Evolutionary conservation across 2,888 invertebrate genomes (phyloP).

Genomic region (Thecocarcelia acutangulata): DNA sequence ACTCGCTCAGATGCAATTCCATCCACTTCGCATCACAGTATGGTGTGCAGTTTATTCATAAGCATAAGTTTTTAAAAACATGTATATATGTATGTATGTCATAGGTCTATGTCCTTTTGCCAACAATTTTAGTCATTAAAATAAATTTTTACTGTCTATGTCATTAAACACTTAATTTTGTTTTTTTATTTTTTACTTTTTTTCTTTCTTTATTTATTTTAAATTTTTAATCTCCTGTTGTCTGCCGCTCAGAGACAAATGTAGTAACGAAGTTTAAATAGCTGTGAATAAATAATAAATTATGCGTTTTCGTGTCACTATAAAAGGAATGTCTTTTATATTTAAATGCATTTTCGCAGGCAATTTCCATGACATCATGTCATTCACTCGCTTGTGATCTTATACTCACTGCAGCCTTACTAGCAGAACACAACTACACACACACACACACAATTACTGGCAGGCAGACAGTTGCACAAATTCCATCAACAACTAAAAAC

Average conservation of each 20-base stretch:
- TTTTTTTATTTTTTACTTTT: slow-evolving; percentile 5
- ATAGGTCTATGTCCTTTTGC: slow-evolving; percentile 35
- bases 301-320: slow-evolving; percentile 65
- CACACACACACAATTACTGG: background rate
- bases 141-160: slow-evolving; percentile 19
- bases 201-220: background rate
- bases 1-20: no score
- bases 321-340: slow-evolving; percentile 55
- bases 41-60: no score
- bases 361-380: slow-evolving; percentile 45
- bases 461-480: background rate
- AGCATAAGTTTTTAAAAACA: background rate
- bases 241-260: background rate
- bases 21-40: no score
- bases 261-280: slow-evolving; percentile 30
- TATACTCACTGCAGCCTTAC: background rate
- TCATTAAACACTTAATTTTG: slow-evolving; percentile 21
- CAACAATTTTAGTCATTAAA: slow-evolving; percentile 27
- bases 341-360: slow-evolving; percentile 54
- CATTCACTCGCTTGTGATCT: slow-evolving; percentile 27
- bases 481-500: slow-evolving; percentile 16
- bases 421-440: background rate
- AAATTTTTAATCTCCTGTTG: slow-evolving; percentile 11
- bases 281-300: slow-evolving; percentile 63
- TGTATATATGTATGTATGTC: no score